Conservation (phyloP, 1,140 invertebrate species). For the Berghia stephanieae region DNA sequence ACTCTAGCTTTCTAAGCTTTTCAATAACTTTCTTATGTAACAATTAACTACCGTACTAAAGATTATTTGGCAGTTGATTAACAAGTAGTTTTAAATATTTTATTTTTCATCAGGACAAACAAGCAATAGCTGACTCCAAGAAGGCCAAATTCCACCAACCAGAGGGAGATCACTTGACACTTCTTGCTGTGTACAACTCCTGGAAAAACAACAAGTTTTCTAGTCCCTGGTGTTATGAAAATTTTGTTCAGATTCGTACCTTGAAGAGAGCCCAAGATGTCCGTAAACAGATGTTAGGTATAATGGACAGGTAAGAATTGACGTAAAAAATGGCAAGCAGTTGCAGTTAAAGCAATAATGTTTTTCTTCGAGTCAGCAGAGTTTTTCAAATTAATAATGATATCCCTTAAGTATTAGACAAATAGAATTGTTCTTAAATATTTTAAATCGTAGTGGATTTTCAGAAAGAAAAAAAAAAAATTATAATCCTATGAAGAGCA, state of each 20-base stretch:
- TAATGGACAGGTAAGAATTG: slow-evolving; percentile 88
- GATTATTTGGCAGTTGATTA: background rate
- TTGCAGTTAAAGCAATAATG: too few species aligned
- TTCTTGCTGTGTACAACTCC: slow-evolving; percentile 98
- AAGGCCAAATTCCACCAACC: slow-evolving; percentile 98
- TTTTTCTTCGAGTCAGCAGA: too few species aligned
- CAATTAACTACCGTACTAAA: background rate
- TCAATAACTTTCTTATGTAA: too few species aligned
- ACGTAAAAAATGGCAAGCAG: too few species aligned
- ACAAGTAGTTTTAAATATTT: background rate
- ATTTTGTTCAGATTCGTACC: slow-evolving; percentile 98
- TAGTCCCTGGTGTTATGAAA: slow-evolving; percentile 99
- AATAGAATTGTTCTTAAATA: too few species aligned
- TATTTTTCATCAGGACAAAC: slow-evolving; percentile 84
- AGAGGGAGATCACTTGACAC: slow-evolving; percentile 97
- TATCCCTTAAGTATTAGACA: too few species aligned
- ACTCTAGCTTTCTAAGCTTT: too few species aligned
- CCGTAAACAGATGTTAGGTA: slow-evolving; percentile 95
- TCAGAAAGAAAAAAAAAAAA: too few species aligned
- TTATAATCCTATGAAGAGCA: too few species aligned
- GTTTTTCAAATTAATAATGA: too few species aligned
- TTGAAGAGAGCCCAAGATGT: slow-evolving; percentile 98
- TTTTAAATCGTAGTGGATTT: too few species aligned
- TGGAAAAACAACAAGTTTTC: slow-evolving; percentile 99
- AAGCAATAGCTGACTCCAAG: slow-evolving; percentile 97